Percentiles rank a stretch among this genome's conserved stretches.
Conservation (phyloP, 35 echinoderm and acorn worm genomes). For the Acanthaster planci region DNA sequence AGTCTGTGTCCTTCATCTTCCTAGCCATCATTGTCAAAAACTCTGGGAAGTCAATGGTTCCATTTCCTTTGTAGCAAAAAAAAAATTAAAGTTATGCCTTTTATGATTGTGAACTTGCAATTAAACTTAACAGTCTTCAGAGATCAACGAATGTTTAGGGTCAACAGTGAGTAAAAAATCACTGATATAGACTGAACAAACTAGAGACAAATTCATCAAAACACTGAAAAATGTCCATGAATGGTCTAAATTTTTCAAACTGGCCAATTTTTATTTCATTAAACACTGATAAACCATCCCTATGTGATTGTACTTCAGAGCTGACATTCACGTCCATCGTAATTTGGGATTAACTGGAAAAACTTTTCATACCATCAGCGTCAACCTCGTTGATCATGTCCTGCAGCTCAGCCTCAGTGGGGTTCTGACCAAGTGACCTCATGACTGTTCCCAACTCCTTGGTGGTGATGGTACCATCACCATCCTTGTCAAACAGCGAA, state of each 20-base stretch:
- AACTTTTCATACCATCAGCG: conserved; percentile 76
- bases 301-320: too few species aligned
- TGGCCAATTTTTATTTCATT: too few species aligned
- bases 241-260: too few species aligned
- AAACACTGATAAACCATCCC: too few species aligned
- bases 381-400: conserved; percentile 99
- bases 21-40: conserved; percentile 95
- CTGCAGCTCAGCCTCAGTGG: conserved; percentile 98
- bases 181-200: too few species aligned
- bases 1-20: conserved; percentile 95
- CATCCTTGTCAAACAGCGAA: conserved; percentile 97
- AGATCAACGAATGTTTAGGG: too few species aligned
- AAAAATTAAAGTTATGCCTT: not conserved
- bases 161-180: too few species aligned
- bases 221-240: too few species aligned
- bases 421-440: conserved; percentile 94
- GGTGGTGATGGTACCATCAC: conserved; percentile 95
- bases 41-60: conserved; percentile 94
- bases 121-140: too few species aligned
- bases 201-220: too few species aligned
- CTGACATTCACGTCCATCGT: too few species aligned
- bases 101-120: not conserved
- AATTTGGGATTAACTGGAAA: too few species aligned
- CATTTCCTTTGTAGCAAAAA: conserved; percentile 69
- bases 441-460: conserved; percentile 98